Percentiles rank a stretch among this genome's conserved stretches.
phyloP scores from a whole-genome alignment of 2,113 vertebrate species.

The Oostethus manadensis region DNA sequence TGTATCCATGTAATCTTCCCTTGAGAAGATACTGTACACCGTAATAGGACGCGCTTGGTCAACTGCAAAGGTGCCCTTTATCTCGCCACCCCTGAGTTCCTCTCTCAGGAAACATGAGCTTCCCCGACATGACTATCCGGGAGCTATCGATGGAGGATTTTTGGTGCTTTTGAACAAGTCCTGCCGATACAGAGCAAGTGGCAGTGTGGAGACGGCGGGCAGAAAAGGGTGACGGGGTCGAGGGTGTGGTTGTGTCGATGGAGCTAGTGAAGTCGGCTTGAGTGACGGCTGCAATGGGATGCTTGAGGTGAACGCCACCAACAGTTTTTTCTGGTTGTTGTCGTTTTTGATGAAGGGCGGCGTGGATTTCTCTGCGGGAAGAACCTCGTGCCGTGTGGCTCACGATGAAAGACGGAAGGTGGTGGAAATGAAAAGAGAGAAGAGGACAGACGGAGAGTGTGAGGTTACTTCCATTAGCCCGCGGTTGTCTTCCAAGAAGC shows the following conservation, averaged over 20 bases:
- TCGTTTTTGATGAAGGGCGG: neutral
- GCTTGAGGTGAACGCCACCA: neutral
- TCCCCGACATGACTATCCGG: too few species aligned
- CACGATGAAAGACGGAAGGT: neutral
- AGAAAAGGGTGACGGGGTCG: neutral
- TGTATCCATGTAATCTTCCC: too few species aligned
- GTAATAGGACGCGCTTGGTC: too few species aligned
- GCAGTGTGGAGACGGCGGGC: neutral
- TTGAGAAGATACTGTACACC: too few species aligned
- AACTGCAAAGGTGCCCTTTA: neutral
- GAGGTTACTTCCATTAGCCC: constrained; percentile 1
- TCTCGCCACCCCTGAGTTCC: neutral
- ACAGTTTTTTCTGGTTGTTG: neutral
- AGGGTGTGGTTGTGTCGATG: too few species aligned
- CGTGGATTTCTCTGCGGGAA: neutral
- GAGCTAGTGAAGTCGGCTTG: too few species aligned
- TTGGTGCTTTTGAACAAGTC: constrained; percentile 1
- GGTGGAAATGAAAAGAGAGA: neutral
- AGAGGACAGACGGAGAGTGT: neutral
- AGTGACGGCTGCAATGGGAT: too few species aligned
- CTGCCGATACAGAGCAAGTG: neutral
- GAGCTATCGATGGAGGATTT: neutral
- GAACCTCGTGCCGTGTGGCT: neutral
- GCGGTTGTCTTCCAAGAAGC: neutral
- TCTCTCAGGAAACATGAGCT: constrained; percentile 2